phyloP scores from a whole-genome alignment of 2,113 vertebrate species.

The Pimephales promelas region DNA sequence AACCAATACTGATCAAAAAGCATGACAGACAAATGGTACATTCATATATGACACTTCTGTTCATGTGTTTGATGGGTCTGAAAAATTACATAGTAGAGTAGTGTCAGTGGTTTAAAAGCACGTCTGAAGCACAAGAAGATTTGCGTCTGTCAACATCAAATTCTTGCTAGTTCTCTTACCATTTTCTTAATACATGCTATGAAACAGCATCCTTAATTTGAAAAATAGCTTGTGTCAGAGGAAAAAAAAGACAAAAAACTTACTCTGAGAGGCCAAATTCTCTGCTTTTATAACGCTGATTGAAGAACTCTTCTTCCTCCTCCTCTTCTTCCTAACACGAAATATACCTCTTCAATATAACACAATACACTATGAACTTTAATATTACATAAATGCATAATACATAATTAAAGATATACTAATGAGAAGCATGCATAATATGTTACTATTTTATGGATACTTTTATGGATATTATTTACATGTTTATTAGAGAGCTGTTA shows the following conservation, averaged over 20 bases:
- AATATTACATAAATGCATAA: too few species aligned
- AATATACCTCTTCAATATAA: background rate
- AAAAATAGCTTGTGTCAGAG: background rate
- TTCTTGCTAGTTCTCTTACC: background rate
- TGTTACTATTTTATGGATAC: background rate
- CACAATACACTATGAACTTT: background rate
- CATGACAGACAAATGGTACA: conserved; percentile 74
- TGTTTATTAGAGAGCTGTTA: background rate
- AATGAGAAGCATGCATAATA: too few species aligned
- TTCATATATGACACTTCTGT: conserved; percentile 55
- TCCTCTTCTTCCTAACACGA: conserved; percentile 87
- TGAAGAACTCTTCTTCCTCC: conserved; percentile 96
- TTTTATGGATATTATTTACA: too few species aligned
- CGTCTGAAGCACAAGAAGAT: conserved; percentile 31
- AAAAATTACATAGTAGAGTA: conserved; percentile 1
- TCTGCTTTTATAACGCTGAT: conserved; percentile 96
- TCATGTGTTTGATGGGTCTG: conserved; percentile 39
- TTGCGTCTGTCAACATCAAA: background rate
- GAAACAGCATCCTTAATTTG: background rate
- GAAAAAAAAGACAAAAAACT: conserved; percentile 70
- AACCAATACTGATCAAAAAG: conserved; percentile 68
- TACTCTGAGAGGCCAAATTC: conserved; percentile 98
- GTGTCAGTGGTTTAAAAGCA: conserved; percentile 15
- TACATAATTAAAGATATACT: background rate
- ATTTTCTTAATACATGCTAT: background rate